phyloP scores from a whole-genome alignment of 2,888 invertebrate genomes.

The Himalopsyche tibetana region DNA sequence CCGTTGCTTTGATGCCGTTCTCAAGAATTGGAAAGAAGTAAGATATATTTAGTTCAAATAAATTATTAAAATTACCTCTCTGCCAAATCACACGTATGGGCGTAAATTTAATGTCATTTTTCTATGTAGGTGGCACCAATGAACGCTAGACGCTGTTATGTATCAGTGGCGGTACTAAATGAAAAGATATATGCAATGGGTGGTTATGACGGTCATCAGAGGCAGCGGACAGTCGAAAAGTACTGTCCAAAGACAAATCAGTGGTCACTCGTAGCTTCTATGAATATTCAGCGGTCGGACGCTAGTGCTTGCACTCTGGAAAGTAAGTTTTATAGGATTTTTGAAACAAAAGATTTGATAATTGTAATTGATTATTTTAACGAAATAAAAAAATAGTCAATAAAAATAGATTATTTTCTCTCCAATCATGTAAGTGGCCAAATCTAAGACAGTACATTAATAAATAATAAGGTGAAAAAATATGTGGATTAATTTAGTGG shows the following conservation, averaged over 20 bases:
- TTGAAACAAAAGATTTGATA: too few species aligned
- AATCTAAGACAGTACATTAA: too few species aligned
- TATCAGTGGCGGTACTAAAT: slow-evolving; percentile 87
- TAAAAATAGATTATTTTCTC: too few species aligned
- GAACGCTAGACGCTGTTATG: slow-evolving; percentile 92
- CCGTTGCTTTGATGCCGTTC: slow-evolving; percentile 90
- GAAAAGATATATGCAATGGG: slow-evolving; percentile 92
- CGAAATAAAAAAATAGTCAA: too few species aligned
- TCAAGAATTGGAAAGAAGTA: slow-evolving; percentile 89
- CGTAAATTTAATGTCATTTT: too few species aligned
- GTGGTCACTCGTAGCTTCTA: slow-evolving; percentile 91
- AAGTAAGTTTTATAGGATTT: slow-evolving; percentile 71
- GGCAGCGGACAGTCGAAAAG: slow-evolving; percentile 91
- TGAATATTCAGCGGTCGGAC: slow-evolving; percentile 93
- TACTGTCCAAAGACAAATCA: slow-evolving; percentile 91
- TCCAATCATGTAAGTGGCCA: too few species aligned
- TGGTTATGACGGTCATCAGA: slow-evolving; percentile 90
- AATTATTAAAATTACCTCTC: too few species aligned
- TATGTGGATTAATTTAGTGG: too few species aligned
- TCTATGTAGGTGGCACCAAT: slow-evolving; percentile 84
- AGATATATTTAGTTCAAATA: slow-evolving; percentile 52
- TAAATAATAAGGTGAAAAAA: too few species aligned
- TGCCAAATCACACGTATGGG: neutral
- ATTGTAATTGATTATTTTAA: too few species aligned
- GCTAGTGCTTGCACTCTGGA: slow-evolving; percentile 92